These are phyloP conservation scores for Globodera rostochiensis DNA, from an alignment of 1,140 invertebrate species.

Conservation along the genomic window DNA sequence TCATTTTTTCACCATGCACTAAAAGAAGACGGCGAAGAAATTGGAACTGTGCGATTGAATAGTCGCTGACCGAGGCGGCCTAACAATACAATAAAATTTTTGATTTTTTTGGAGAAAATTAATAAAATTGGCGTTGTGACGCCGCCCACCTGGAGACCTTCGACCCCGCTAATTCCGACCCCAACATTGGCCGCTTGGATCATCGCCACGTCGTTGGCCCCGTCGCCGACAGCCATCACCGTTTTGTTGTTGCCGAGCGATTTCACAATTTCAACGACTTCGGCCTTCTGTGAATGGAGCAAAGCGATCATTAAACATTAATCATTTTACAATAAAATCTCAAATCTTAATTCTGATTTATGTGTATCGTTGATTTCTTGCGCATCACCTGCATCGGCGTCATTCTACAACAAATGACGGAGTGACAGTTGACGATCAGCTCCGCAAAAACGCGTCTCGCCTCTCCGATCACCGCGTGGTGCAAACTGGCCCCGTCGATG, in stretches of 20 bases:
- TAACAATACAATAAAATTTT: background rate
- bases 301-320: too few relatives aligned
- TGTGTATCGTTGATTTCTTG: too few relatives aligned
- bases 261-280: constrained; percentile 90
- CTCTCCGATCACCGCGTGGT: constrained; percentile 89
- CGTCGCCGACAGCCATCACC: constrained; percentile 95
- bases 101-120: background rate
- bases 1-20: constrained; percentile 76
- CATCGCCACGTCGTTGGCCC: constrained; percentile 99
- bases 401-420: constrained; percentile 96
- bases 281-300: constrained; percentile 75
- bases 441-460: constrained; percentile 89
- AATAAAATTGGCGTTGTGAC: background rate
- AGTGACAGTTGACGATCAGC: constrained; percentile 85
- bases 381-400: constrained; percentile 78
- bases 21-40: constrained; percentile 85
- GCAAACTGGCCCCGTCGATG: constrained; percentile 89
- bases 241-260: constrained; percentile 77
- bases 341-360: too few relatives aligned
- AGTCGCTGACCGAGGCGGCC: constrained; percentile 92
- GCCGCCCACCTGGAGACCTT: constrained; percentile 79
- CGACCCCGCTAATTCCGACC: constrained; percentile 95
- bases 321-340: too few relatives aligned
- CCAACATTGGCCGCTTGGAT: constrained; percentile 81
- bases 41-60: constrained; percentile 77